phyloP scores from a whole-genome alignment of 2,797 vertebrate species.

The Distichodus sexfasciatus region DNA sequence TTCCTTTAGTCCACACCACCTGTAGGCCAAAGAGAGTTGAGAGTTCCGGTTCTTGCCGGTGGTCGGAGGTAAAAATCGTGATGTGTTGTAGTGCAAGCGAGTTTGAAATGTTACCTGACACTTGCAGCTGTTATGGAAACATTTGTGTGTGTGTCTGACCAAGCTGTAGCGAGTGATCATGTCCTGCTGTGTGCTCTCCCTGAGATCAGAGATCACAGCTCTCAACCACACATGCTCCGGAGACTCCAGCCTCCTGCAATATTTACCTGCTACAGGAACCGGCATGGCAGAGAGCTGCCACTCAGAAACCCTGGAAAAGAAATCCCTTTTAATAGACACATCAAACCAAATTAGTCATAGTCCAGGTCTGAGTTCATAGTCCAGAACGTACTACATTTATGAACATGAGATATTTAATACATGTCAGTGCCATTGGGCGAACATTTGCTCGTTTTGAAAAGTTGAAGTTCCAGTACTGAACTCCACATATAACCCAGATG shows the following conservation, averaged over 20 bases:
- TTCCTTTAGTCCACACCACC: slow-evolving; percentile 52
- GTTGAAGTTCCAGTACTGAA: neutral
- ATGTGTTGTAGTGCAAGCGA: slow-evolving; percentile 51
- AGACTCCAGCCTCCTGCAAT: slow-evolving; percentile 66
- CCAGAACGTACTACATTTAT: slow-evolving; percentile 6
- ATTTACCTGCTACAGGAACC: slow-evolving; percentile 63
- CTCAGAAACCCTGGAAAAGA: slow-evolving; percentile 39
- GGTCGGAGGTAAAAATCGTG: slow-evolving; percentile 63
- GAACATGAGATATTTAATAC: slow-evolving; percentile 24
- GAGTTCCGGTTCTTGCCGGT: slow-evolving; percentile 57
- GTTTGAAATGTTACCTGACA: slow-evolving; percentile 56
- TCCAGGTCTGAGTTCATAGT: slow-evolving; percentile 22
- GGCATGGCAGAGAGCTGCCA: slow-evolving; percentile 50
- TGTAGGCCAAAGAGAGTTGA: slow-evolving; percentile 43
- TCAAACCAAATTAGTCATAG: slow-evolving; percentile 37
- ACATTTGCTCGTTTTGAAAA: neutral
- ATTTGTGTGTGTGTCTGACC: slow-evolving; percentile 42
- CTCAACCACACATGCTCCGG: slow-evolving; percentile 54
- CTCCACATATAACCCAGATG: neutral
- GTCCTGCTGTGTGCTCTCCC: slow-evolving; percentile 65
- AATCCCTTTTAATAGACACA: slow-evolving; percentile 41
- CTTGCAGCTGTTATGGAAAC: slow-evolving; percentile 53
- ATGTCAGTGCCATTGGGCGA: neutral
- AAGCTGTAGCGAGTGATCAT: slow-evolving; percentile 43
- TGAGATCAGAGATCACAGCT: slow-evolving; percentile 68